Evolutionary conservation across 2,888 invertebrate species (phyloP).

Genomic region (Caenorhabditis panamensis): DNA sequence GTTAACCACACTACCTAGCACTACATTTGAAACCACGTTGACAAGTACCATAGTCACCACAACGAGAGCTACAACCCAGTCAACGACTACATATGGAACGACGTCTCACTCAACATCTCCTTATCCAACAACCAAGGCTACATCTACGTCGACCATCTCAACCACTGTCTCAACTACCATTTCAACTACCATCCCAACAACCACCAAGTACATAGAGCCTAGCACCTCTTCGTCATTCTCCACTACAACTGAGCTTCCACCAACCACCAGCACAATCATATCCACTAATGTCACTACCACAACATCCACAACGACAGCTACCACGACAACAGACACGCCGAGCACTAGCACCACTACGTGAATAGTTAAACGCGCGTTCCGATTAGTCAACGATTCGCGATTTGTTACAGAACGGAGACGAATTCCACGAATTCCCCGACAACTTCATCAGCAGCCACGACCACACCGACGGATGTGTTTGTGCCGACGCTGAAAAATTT

Average conservation of each 20-base stretch:
- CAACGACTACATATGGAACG: neutral
- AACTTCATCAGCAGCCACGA: slow-evolving; percentile 16
- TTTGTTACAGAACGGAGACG: slow-evolving; percentile 43
- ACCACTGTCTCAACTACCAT: neutral
- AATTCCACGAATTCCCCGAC: slow-evolving; percentile 42
- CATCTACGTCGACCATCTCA: neutral
- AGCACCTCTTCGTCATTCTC: slow-evolving; percentile 7
- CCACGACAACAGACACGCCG: slow-evolving; percentile 10
- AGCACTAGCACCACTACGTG: slow-evolving; percentile 43
- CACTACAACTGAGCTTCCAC: neutral
- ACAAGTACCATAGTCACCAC: slow-evolving; percentile 2
- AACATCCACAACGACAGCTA: slow-evolving; percentile 10
- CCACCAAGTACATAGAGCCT: slow-evolving; percentile 9
- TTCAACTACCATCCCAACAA: neutral
- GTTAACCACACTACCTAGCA: slow-evolving; percentile 20
- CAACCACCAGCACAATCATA: slow-evolving; percentile 15
- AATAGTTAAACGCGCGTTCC: slow-evolving; percentile 13
- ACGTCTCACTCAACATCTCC: neutral
- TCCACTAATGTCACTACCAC: too few species aligned
- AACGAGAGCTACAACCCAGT: neutral
- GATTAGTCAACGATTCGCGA: slow-evolving; percentile 7
- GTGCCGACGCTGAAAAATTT: slow-evolving; percentile 64
- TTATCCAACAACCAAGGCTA: neutral
- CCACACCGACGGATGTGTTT: slow-evolving; percentile 27
- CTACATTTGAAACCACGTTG: slow-evolving; percentile 2